phyloP scores from a whole-genome alignment of 1,140 invertebrate species.

The Liolophura sinensis region DNA sequence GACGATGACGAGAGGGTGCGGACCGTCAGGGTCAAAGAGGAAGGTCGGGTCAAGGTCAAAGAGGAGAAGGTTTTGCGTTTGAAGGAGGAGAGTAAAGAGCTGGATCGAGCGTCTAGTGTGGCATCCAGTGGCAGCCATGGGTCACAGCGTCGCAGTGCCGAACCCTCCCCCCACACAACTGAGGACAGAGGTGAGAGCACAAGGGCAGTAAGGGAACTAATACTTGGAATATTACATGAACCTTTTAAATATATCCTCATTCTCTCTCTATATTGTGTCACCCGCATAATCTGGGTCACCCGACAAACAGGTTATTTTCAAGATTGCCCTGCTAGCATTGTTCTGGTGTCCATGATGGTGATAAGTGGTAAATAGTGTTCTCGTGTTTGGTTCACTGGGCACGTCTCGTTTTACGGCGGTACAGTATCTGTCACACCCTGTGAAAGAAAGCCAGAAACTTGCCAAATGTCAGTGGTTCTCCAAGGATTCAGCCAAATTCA shows the following conservation, averaged over 20 bases:
- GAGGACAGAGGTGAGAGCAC: constrained; percentile 47
- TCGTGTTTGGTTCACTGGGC: too few species aligned
- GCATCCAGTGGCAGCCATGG: constrained; percentile 12
- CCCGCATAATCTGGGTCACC: too few species aligned
- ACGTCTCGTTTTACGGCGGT: too few species aligned
- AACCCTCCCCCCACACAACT: constrained; percentile 33
- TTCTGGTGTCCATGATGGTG: too few species aligned
- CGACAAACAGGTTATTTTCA: too few species aligned
- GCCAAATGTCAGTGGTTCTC: too few species aligned
- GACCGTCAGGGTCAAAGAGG: constrained; percentile 3
- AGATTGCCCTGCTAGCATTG: too few species aligned
- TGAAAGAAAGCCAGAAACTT: too few species aligned
- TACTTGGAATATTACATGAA: not conserved
- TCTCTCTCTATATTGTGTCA: too few species aligned
- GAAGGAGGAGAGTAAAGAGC: constrained; percentile 16
- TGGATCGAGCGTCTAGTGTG: constrained; percentile 1
- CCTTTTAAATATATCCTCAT: not conserved
- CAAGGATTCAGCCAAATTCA: too few species aligned
- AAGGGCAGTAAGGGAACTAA: not conserved
- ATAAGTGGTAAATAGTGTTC: too few species aligned
- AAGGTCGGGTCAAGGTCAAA: constrained; percentile 11
- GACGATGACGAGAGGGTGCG: constrained; percentile 18
- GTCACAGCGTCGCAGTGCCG: constrained; percentile 40
- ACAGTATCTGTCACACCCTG: too few species aligned
- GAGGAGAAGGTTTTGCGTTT: constrained; percentile 16